Evolutionary conservation across 2,113 vertebrate genomes (phyloP), one percentile per base, ranked within the genome.

Genomic region (Myrmophylax atrothorax): DNA sequence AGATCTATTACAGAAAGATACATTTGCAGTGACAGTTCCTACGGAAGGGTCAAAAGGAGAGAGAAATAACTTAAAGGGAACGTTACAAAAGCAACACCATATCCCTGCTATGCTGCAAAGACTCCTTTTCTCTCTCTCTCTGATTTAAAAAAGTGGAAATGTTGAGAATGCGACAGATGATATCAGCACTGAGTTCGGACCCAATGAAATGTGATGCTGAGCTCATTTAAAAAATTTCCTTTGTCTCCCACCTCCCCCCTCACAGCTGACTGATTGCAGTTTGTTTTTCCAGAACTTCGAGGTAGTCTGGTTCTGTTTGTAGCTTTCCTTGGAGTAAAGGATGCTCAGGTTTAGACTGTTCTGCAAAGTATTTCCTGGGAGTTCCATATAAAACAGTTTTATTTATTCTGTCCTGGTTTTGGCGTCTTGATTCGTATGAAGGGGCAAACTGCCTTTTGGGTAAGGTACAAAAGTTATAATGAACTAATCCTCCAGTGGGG

Each of bases 261-360:
- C 95, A 97, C 93, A 97, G 96, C 93, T 97, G 97, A 98, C 99
- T 99, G 98, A 99, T 99, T 49, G 99, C 98, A 98, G 99, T 99
- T 98, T 99, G 99, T 98, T 99, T 99, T 97, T 99, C 99, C 98
- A 99, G 98, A 98, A 99, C 99, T 98, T 99, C 99, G 98, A 99
- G 99, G 98, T 99, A 99, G 98, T 99, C 99, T 84, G 99, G 99
- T 97, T 99, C 99, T 88, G 98, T 98, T 97, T 99, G 99, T 96
- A 99, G 98, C 97, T 99, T 99, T 91, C 98, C 99, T 88, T 98
- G 98, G 87, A 99, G 98, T 96, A 99, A 98, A 76, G 99, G 98
- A 94, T 99, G 99, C 92, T 99, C 99, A 0, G 97, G 98, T 97
- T 99, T 99, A 88, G 98, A 98, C 87, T 98, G 98, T 90, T 99